Evolutionary conservation across 2,797 vertebrate species (phyloP), one percentile per base, ranked within the genome.

Genomic region (Aselliscus stoliczkanus): DNA sequence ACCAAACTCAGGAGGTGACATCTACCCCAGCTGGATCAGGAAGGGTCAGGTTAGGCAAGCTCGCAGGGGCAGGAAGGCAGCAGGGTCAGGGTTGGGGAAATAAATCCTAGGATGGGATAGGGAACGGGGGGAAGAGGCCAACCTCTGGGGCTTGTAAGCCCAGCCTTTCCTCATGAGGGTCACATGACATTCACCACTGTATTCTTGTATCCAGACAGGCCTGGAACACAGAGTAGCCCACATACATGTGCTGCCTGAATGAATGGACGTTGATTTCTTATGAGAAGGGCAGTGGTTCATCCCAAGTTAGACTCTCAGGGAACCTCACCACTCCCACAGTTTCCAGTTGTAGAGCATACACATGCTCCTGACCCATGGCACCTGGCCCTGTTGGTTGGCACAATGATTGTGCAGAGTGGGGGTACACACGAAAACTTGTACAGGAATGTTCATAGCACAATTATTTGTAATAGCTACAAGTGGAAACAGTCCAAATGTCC

Each of bases 1-100:
- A 60, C 88, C 58, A 34, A 96, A 39, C 15, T 97, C 95, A 65
- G 90, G n/a, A 23, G 93, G 67, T 2, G 97, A 0, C 31, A 34
- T 20, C 95, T 97, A 31, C 2, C 23, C 39, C 69, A 42, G 39
- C 67, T 11, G 14, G 88, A 58, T 7, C 93, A 98, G 64, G 54
- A n/a, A 89, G 39, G 96, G 86, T 91, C 21, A 42, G 2, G 27
- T 77, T 79, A 92, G 87, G 14, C 6, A n/a, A 75, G 50, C 2
- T 64, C 50, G 21, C 47, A 8, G 8, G 20, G 25, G 34, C 10
- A 15, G 7, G 31, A 50, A 54, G 10, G 37, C 2, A 5, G 58
- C 21, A 34, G 29, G 39, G n/a, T 47, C 20, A 34, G 29, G 34
- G 13, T 4, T 8, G 14, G n/a, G n/a, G 27, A 56, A 58, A 34